A percentile compares a stretch with the other conserved stretches of the same genome.
Evolutionary conservation across 2,113 vertebrate genomes (phyloP).

Genomic region (Carollia perspicillata): DNA sequence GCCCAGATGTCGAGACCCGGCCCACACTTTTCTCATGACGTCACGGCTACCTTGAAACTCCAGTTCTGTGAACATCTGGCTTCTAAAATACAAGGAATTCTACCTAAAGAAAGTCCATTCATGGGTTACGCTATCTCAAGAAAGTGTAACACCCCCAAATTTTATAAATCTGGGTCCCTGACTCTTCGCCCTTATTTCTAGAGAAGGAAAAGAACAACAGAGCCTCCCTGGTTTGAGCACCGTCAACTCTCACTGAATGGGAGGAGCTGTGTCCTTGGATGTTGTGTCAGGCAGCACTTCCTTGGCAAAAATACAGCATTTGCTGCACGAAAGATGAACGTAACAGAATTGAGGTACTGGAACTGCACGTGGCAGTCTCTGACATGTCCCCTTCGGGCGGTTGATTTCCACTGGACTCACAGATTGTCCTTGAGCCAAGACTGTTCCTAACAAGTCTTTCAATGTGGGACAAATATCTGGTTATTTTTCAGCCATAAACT

Average conservation of each 20-base stretch:
- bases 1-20: not conserved
- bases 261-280: not conserved
- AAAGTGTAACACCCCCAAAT: not conserved
- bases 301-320: not conserved
- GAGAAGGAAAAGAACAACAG: not conserved
- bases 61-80: not conserved
- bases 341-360: not conserved
- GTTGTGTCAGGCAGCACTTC: not conserved
- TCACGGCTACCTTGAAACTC: not conserved
- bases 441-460: not conserved
- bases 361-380: not conserved
- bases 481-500: not conserved
- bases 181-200: not conserved
- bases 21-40: not conserved
- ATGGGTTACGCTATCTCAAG: not conserved
- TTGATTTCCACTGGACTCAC: constrained; percentile 12
- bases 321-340: not conserved
- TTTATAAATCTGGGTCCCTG: not conserved
- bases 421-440: constrained; percentile 24
- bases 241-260: not conserved
- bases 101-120: not conserved
- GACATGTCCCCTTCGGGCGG: not conserved
- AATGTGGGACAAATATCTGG: not conserved
- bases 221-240: not conserved
- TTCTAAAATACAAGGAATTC: not conserved